These are phyloP conservation scores for Heliangelus exortis DNA, from an alignment of 2,797 vertebrate species.

Conservation along the genomic window DNA sequence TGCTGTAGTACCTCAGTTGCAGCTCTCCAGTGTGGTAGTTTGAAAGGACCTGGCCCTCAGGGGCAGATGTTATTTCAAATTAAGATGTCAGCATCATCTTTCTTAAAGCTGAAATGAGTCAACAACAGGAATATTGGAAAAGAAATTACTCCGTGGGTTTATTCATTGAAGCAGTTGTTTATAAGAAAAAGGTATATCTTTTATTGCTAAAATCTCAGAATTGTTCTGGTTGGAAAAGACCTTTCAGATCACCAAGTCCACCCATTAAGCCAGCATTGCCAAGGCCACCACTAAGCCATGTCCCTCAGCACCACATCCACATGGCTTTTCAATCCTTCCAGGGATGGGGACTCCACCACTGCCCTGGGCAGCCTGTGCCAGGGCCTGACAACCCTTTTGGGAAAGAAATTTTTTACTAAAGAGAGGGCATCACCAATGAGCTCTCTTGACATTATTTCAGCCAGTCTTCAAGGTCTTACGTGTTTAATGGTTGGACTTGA, in stretches of 20 bases:
- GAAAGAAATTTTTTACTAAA: too few relatives aligned
- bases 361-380: too few relatives aligned
- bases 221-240: too few relatives aligned
- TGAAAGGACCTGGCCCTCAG: not conserved
- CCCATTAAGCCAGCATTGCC: too few relatives aligned
- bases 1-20: not conserved
- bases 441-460: rapidly evolving
- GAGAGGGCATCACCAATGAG: not conserved
- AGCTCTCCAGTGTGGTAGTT: rapidly evolving
- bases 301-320: too few relatives aligned
- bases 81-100: not conserved
- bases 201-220: rapidly evolving
- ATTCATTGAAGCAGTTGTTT: not conserved
- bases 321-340: too few relatives aligned
- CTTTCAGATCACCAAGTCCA: too few relatives aligned
- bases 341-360: too few relatives aligned
- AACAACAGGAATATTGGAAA: not conserved
- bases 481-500: too few relatives aligned
- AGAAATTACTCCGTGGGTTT: not conserved
- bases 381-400: too few relatives aligned
- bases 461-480: not conserved
- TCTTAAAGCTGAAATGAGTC: not conserved
- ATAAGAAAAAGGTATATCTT: not conserved
- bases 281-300: too few relatives aligned
- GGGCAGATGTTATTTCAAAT: not conserved